A percentile compares a stretch with the other conserved stretches of the same genome.
phyloP scores from a whole-genome alignment of 2,113 vertebrate species.

The Vulpes lagopus region DNA sequence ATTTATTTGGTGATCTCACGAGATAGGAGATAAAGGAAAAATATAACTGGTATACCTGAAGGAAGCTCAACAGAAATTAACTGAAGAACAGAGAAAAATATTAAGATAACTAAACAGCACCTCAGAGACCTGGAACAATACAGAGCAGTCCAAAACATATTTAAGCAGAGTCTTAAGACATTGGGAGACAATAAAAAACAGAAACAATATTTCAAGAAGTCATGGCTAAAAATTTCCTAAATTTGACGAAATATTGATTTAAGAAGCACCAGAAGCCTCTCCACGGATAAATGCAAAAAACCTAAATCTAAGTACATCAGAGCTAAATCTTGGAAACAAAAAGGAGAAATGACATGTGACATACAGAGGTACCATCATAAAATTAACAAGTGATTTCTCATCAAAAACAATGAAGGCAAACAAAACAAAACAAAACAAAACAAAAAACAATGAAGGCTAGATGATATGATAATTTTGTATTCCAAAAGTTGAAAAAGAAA shows the following conservation, averaged over 20 bases:
- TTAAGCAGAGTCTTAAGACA: neutral
- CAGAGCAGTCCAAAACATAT: neutral
- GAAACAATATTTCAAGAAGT: constrained; percentile 5
- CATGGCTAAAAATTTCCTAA: neutral
- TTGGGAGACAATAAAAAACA: neutral
- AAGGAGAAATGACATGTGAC: neutral
- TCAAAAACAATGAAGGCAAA: neutral
- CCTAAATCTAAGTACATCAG: neutral
- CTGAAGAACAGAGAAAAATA: neutral
- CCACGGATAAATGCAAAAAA: neutral
- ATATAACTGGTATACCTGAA: neutral
- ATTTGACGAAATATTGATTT: neutral
- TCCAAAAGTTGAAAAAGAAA: neutral
- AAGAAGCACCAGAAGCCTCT: neutral
- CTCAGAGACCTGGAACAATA: neutral
- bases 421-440: neutral
- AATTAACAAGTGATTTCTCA: neutral
- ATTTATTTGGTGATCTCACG: neutral
- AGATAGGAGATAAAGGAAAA: neutral
- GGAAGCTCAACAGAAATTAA: neutral
- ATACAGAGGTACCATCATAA: neutral
- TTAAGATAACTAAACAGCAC: neutral
- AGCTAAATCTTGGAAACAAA: neutral
- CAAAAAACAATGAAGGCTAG: neutral
- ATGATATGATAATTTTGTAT: neutral